phyloP scores from a whole-genome alignment of 2,888 invertebrate species.

The Petrophora chlorosata region DNA sequence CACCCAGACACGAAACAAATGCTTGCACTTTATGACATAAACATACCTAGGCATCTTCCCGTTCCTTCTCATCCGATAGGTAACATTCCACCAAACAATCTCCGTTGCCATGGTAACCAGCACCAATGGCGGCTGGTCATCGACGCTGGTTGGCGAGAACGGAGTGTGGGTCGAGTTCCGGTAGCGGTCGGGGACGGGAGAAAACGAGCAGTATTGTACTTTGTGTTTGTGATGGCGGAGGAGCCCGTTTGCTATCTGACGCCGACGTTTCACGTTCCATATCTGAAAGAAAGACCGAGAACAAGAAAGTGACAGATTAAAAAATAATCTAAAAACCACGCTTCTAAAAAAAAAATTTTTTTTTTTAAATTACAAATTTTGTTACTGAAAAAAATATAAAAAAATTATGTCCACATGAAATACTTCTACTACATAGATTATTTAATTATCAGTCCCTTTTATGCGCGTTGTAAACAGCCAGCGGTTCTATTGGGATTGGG shows the following conservation, averaged over 20 bases:
- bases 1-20: too few species aligned
- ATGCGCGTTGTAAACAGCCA: too few species aligned
- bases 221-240: constrained; percentile 80
- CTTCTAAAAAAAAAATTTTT: too few species aligned
- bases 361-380: too few species aligned
- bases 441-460: too few species aligned
- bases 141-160: constrained; percentile 28
- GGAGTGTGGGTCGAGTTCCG: constrained; percentile 43
- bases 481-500: too few species aligned
- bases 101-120: constrained; percentile 83
- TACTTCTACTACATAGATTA: too few species aligned
- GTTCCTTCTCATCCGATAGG: constrained; percentile 56
- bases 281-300: too few species aligned
- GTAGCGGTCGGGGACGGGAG: constrained; percentile 70
- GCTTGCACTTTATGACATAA: background rate
- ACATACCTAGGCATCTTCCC: constrained; percentile 55
- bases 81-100: constrained; percentile 84
- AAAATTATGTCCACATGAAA: too few species aligned
- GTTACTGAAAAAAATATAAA: too few species aligned
- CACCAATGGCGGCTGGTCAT: constrained; percentile 69
- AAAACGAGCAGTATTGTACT: constrained; percentile 80
- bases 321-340: too few species aligned
- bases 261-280: constrained; percentile 74
- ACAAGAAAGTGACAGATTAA: too few species aligned
- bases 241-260: constrained; percentile 52